Conservation (phyloP, 2,888 invertebrate species). For the Plusia festucae region DNA sequence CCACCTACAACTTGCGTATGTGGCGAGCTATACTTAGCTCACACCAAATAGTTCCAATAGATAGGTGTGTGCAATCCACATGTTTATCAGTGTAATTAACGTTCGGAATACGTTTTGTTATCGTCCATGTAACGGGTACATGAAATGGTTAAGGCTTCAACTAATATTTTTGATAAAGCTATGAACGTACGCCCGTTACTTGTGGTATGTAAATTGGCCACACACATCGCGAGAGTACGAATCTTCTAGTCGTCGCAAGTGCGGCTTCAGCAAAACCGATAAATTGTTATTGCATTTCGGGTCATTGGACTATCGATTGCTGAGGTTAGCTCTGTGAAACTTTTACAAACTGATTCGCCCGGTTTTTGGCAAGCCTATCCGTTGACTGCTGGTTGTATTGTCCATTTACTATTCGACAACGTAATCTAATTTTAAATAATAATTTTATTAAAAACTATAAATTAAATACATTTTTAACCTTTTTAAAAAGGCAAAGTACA, state of each 20-base stretch:
- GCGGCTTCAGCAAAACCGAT: conserved; percentile 57
- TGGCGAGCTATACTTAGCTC: no score
- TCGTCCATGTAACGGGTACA: conserved; percentile 34
- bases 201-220: not conserved
- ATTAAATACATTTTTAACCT: no score
- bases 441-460: no score
- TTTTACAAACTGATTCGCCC: conserved; percentile 24
- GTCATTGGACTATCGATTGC: conserved; percentile 77
- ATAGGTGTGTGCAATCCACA: conserved; percentile 54
- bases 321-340: conserved; percentile 31
- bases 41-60: conserved; percentile 42
- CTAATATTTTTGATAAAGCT: not conserved
- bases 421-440: not conserved
- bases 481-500: no score
- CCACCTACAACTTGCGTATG: no score
- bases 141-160: not conserved
- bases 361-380: conserved; percentile 39
- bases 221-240: not conserved
- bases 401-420: not conserved
- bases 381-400: conserved; percentile 9
- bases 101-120: conserved; percentile 66
- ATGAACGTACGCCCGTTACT: not conserved
- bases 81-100: conserved; percentile 69
- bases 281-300: conserved; percentile 69
- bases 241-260: not conserved